A percentile compares a stretch with the other conserved stretches of the same genome.
These are phyloP conservation scores for Drosophila helvetica DNA, from an alignment of 2,888 invertebrate genomes.

Conservation along the genomic window DNA sequence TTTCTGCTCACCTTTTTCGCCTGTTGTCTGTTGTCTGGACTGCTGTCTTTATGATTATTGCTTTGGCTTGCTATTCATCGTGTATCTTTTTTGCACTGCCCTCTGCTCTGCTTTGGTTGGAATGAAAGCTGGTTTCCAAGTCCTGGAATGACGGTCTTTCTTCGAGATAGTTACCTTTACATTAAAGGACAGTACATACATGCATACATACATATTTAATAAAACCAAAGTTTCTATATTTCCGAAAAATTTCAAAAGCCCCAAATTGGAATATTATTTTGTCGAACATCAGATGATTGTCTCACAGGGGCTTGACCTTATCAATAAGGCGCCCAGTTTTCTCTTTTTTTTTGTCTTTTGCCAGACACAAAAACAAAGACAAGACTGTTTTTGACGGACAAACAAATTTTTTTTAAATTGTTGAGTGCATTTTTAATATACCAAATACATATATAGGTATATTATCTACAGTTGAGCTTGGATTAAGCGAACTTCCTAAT, in stretches of 20 bases:
- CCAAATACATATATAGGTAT: constrained; percentile 9
- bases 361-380: not conserved
- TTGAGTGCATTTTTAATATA: constrained; percentile 33
- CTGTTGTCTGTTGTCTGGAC: constrained; percentile 8
- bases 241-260: too few relatives aligned
- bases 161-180: constrained; percentile 1
- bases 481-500: not conserved
- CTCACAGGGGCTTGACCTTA: not conserved
- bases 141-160: constrained; percentile 15
- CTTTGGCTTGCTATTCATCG: constrained; percentile 32
- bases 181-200: not conserved
- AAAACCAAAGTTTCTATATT: not conserved
- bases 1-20: constrained; percentile 17
- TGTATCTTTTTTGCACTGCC: constrained; percentile 18
- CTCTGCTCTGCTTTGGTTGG: constrained; percentile 2
- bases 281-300: not conserved
- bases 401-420: constrained; percentile 30
- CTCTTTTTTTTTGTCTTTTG: not conserved
- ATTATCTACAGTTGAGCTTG: not conserved
- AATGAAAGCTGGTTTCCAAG: constrained; percentile 38
- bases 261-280: not conserved
- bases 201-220: too few relatives aligned
- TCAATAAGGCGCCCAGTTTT: not conserved
- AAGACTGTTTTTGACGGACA: constrained; percentile 1
- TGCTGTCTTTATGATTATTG: constrained; percentile 56